Evolutionary conservation across 2,797 vertebrate genomes (phyloP).

Genomic region (Apodemus agrarius): DNA sequence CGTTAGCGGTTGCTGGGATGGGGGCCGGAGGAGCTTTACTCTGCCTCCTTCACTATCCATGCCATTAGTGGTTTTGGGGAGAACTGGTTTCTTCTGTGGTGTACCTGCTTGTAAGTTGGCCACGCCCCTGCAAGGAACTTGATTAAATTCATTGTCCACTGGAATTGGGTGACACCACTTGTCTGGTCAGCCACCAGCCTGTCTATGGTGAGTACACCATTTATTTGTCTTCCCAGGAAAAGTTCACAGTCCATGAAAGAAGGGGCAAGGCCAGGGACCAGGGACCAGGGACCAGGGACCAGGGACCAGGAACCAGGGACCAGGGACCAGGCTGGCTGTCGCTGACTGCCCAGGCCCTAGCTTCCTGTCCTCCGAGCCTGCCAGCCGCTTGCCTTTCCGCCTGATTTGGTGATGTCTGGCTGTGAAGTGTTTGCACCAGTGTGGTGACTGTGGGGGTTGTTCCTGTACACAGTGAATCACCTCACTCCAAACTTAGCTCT

Average conservation of each 20-base stretch:
- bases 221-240: background rate
- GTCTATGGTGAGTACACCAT: background rate
- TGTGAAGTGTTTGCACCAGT: background rate
- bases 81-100: background rate
- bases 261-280: background rate
- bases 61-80: background rate
- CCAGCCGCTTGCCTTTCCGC: background rate
- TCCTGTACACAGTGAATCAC: background rate
- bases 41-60: background rate
- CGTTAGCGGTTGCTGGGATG: background rate
- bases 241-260: background rate
- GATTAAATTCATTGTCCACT: background rate
- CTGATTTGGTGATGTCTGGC: rapidly evolving
- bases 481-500: background rate
- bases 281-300: too few species aligned
- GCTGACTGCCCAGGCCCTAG: too few species aligned
- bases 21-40: background rate
- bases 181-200: background rate
- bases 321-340: too few species aligned
- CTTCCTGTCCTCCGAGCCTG: background rate
- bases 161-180: background rate
- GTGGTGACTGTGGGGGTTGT: background rate
- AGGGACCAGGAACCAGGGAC: too few species aligned
- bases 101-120: background rate
- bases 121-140: background rate